Evolutionary conservation across 2,888 invertebrate species (phyloP), one percentile per base, ranked within the genome.

Genomic region (Heliconius erato): DNA sequence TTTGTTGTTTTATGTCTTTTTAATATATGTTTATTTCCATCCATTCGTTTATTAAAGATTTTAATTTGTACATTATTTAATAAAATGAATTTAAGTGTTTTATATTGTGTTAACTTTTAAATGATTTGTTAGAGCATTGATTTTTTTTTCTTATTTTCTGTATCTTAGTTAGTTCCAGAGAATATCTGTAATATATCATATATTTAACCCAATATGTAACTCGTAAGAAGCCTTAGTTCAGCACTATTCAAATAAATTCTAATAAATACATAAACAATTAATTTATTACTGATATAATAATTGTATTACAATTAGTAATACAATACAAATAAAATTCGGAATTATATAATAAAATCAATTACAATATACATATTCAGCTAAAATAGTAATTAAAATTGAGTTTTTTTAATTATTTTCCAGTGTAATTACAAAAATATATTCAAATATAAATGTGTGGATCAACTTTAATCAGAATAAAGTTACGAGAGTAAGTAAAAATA

Each of bases 51-150:
- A 28, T 77, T 77, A 14, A 35, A 23, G 59, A 74, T 28, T 40
- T 77, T 49, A 80, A 82, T 74, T 77, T 80, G 78, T 82, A 68
- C 40, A 71, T 59, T 23, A 23, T 35, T 81, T 49, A 19, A 67
- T 80, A 44, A 26, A 68, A 44, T 44, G 7, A 23, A 11, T 78
- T 68, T 68, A 44, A 44, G 23, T 67, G 67, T 44, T 35, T 40
- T 71, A 26, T 71, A 71, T 26, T 71, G 26, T n/a, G 23, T 71
- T 12, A 44, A 40, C 26, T 35, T 32, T 16, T 67, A 7, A 32
- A 16, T 6, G 67, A 67, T 67, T 67, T 67, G 28, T 67, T 6
- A 23, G 9, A 0, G 59, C 9, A 59, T 59, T 9, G 3, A 65
- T 3, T 28, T 65, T 49, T 65, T 49, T 14, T 67, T 67, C 0